These are phyloP conservation scores for Tineola bisselliella DNA, from an alignment of 2,888 invertebrate genomes.

Conservation along the genomic window DNA sequence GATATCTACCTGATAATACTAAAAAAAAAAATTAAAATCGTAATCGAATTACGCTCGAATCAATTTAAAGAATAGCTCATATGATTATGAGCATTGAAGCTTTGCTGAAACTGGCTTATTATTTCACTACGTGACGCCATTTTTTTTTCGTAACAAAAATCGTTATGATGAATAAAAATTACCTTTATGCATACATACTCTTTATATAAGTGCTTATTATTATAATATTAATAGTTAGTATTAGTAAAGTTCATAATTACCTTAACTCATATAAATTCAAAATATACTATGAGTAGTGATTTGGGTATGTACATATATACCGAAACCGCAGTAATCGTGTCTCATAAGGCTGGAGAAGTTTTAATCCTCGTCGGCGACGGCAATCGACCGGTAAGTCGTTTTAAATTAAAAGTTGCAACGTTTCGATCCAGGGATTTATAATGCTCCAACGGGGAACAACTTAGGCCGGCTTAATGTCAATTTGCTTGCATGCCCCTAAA, in stretches of 20 bases:
- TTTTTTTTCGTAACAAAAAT: background rate
- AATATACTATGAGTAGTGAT: too few relatives aligned
- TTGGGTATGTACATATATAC: background rate
- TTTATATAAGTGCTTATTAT: too few relatives aligned
- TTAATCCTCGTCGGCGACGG: conserved; percentile 40
- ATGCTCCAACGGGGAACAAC: conserved; percentile 1
- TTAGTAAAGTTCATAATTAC: too few relatives aligned
- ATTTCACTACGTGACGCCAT: background rate
- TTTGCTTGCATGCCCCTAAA: background rate
- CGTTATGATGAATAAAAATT: conserved; percentile 3
- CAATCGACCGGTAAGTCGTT: conserved; percentile 51
- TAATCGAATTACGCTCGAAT: background rate
- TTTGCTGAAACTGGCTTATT: background rate
- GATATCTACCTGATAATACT: too few relatives aligned
- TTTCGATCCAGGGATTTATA: conserved; percentile 31
- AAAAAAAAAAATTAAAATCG: too few relatives aligned
- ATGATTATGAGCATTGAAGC: conserved; percentile 3
- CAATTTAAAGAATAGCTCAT: background rate
- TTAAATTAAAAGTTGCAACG: conserved; percentile 51
- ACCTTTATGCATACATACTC: background rate
- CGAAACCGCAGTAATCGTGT: background rate
- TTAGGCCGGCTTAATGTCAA: conserved; percentile 8
- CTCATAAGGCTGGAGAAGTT: conserved; percentile 25
- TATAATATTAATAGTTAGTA: too few relatives aligned
- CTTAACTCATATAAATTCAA: too few relatives aligned